Percentiles rank a stretch among this genome's conserved stretches.
phyloP scores from a whole-genome alignment of 2,888 invertebrate species.

The Hydropsyche betteni region DNA sequence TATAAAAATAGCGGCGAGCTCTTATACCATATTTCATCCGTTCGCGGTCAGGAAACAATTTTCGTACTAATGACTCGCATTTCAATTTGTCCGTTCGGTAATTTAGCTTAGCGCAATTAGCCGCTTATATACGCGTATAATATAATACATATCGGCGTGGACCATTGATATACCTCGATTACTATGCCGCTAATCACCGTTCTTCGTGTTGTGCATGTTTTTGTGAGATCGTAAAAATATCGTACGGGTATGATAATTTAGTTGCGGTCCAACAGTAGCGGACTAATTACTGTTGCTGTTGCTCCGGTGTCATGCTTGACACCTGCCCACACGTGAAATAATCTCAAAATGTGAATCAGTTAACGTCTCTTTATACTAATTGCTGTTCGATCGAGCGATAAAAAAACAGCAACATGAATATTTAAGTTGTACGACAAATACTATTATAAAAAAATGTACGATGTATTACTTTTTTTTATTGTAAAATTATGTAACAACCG shows the following conservation, averaged over 20 bases:
- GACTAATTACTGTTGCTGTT: background rate
- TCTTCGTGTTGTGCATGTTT: background rate
- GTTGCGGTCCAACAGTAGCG: background rate
- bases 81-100: too few relatives aligned
- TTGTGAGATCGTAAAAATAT: background rate
- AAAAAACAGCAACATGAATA: background rate
- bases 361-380: conserved; percentile 27
- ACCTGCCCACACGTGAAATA: background rate
- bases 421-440: too few relatives aligned
- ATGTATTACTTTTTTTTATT: too few relatives aligned
- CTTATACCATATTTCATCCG: too few relatives aligned
- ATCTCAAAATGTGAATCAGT: conserved; percentile 11
- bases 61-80: too few relatives aligned
- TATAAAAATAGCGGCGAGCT: too few relatives aligned
- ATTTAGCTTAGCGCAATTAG: too few relatives aligned
- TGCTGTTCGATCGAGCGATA: background rate
- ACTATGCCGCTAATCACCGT: conserved; percentile 17
- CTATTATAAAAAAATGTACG: too few relatives aligned
- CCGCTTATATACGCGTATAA: too few relatives aligned
- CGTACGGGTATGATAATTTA: background rate
- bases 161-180: background rate
- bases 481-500: too few relatives aligned
- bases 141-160: background rate
- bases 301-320: conserved; percentile 1
- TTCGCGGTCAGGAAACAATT: too few relatives aligned